Evolutionary conservation across 1,140 invertebrate genomes (phyloP).

Genomic region (Drosophila orena): DNA sequence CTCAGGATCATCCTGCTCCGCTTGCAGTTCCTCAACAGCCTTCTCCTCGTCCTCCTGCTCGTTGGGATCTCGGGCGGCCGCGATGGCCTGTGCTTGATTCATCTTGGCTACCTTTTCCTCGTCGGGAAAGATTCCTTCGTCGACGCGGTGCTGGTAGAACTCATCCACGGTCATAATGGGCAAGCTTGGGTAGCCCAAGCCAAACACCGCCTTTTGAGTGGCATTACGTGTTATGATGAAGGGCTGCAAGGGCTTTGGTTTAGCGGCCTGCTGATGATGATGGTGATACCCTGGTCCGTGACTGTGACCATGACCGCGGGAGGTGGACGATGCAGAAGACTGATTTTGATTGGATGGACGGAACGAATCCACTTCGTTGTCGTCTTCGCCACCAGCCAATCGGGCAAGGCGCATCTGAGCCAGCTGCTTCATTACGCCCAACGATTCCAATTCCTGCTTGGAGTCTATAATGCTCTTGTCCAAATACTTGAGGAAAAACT

Average conservation of each 20-base stretch:
- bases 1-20: slow-evolving; percentile 91
- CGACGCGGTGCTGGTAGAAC: slow-evolving; percentile 95
- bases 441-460: slow-evolving; percentile 91
- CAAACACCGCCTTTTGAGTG: slow-evolving; percentile 96
- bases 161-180: slow-evolving; percentile 97
- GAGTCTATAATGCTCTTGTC: slow-evolving; percentile 91
- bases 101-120: slow-evolving; percentile 76
- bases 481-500: slow-evolving; percentile 93
- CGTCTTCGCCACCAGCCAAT: slow-evolving; percentile 27
- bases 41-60: slow-evolving; percentile 88
- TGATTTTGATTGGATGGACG: not conserved
- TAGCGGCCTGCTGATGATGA: slow-evolving; percentile 44
- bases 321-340: not conserved
- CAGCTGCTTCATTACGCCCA: slow-evolving; percentile 90
- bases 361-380: slow-evolving; percentile 12
- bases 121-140: slow-evolving; percentile 89
- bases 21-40: slow-evolving; percentile 87
- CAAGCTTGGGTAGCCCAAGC: slow-evolving; percentile 96
- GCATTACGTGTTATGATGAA: slow-evolving; percentile 97
- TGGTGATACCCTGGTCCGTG: slow-evolving; percentile 43
- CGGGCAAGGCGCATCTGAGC: slow-evolving; percentile 87
- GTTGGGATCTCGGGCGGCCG: slow-evolving; percentile 86
- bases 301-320: slow-evolving; percentile 42
- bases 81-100: slow-evolving; percentile 74
- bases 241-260: slow-evolving; percentile 90